Base-by-base conservation (phyloP, 2,888 invertebrate genomes). In the Stenichneumon culpator region DNA sequence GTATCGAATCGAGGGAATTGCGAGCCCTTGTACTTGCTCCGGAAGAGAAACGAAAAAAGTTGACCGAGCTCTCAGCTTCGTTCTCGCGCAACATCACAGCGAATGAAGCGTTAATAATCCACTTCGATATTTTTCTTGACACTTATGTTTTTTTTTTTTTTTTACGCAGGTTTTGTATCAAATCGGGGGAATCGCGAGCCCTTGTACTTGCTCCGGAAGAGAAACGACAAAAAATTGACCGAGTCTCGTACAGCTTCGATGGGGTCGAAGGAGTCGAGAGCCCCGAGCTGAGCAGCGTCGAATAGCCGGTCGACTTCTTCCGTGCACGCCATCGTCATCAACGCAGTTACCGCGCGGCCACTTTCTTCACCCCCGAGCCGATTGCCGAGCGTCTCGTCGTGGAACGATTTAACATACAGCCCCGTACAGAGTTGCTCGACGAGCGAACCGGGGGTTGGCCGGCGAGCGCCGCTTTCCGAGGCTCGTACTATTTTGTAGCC, bases 401-500 rank as follows among this genome's bases (percentile, higher is more conserved):
- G 63, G 50, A 25, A 65, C 78, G 82, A 78, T 82, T 78, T 79
- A 84, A 74, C 81, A 70, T 72, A 69, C 75, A 65, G 52, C 14
- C 16, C 74, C n/a, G 19, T 32, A 57, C 60, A 73, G 36, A 70
- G 69, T 47, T 28, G 36, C n/a, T 16, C 54, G 70, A 57, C 52
- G 22, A 9, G 57, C 22, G 16, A 67, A 44, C 69, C 52, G 83
- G 78, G 77, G 77, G 81, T 36, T 73, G 47, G 65, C 57, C 68
- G 57, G 69, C 68, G 47, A 36, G 79, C 72, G 74, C 32, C 65
- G 72, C 80, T 67, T 32, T 50, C 65, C 54, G 60, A 67, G 16
- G 39, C 73, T 57, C 63, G 60, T 72, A 85, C 67, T 83, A 67
- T 86, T 83, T 78, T 80, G 83, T 79, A 78, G 69, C 68, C 80